phyloP scores from a whole-genome alignment of 2,888 invertebrate species.

The Thymelicus sylvestris region DNA sequence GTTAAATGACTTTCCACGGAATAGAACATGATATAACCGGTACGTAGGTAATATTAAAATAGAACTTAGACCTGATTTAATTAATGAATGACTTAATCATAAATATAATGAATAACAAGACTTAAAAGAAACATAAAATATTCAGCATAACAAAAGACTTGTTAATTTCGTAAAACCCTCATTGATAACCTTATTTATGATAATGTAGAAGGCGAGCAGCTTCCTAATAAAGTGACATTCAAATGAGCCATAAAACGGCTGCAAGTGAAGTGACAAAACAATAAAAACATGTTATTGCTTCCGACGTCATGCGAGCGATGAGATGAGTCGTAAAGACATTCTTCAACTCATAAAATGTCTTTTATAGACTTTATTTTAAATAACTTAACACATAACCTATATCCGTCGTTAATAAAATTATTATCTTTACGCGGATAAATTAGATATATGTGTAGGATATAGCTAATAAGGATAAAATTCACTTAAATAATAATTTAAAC shows the following conservation, averaged over 20 bases:
- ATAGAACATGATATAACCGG: too few species aligned
- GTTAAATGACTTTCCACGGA: too few species aligned
- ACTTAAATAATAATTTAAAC: too few species aligned
- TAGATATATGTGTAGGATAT: too few species aligned
- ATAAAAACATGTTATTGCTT: constrained; percentile 10
- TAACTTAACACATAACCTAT: constrained; percentile 4
- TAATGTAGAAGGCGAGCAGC: background rate
- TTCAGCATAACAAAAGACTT: background rate
- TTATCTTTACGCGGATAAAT: background rate
- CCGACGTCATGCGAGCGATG: background rate
- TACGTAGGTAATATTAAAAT: background rate
- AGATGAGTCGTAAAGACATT: constrained; percentile 24
- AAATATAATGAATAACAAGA: too few species aligned
- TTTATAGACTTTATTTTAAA: constrained; percentile 21
- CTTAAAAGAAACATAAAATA: too few species aligned
- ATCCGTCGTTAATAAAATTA: background rate
- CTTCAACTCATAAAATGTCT: constrained; percentile 14
- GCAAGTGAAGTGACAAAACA: constrained; percentile 8
- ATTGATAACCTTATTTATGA: background rate
- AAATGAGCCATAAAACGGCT: constrained; percentile 2
- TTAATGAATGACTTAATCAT: too few species aligned
- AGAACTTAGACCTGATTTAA: too few species aligned
- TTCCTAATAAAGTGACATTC: constrained; percentile 6
- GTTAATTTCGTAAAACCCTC: background rate
- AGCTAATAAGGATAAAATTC: too few species aligned